phyloP scores from a whole-genome alignment of 2,113 vertebrate species.

The Lates calcarifer region DNA sequence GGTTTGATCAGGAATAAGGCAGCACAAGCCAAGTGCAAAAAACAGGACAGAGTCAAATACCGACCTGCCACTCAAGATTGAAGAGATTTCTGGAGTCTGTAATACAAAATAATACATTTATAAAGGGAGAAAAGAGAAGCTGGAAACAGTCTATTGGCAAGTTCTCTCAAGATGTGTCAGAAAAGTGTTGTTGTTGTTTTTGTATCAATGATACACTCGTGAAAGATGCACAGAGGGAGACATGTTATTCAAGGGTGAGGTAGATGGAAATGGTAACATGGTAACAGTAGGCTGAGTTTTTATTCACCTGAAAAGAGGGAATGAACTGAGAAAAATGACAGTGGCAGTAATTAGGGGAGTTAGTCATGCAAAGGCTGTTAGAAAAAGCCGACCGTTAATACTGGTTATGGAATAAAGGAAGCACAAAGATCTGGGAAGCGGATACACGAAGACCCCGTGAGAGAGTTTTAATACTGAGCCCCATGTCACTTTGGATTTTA shows the following conservation, averaged over 20 bases:
- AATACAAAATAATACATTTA: constrained; percentile 24
- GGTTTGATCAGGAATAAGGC: constrained; percentile 71
- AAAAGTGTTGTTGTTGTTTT: constrained; percentile 1
- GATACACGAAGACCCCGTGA: constrained; percentile 5
- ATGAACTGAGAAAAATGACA: constrained; percentile 31
- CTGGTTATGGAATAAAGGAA: constrained; percentile 33
- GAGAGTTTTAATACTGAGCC: constrained; percentile 30
- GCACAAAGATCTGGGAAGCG: constrained; percentile 38
- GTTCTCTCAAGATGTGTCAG: neutral
- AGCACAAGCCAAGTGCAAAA: constrained; percentile 59
- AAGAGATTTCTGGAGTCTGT: constrained; percentile 42
- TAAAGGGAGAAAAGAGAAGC: neutral
- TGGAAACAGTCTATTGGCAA: neutral
- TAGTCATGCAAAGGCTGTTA: constrained; percentile 64
- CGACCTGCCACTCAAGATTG: constrained; percentile 68
- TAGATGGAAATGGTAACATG: neutral
- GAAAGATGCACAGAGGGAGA: neutral
- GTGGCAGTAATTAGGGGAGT: constrained; percentile 59
- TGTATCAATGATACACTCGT: neutral
- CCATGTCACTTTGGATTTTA: constrained; percentile 29
- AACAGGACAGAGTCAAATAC: constrained; percentile 58
- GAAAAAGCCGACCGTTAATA: neutral
- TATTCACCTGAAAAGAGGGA: constrained; percentile 10
- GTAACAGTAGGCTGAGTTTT: constrained; percentile 2
- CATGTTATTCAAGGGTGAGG: neutral